A percentile compares a stretch with the other conserved stretches of the same genome.
Evolutionary conservation across 2,113 vertebrate genomes (phyloP).

Genomic region (Coryphaenoides rupestris): DNA sequence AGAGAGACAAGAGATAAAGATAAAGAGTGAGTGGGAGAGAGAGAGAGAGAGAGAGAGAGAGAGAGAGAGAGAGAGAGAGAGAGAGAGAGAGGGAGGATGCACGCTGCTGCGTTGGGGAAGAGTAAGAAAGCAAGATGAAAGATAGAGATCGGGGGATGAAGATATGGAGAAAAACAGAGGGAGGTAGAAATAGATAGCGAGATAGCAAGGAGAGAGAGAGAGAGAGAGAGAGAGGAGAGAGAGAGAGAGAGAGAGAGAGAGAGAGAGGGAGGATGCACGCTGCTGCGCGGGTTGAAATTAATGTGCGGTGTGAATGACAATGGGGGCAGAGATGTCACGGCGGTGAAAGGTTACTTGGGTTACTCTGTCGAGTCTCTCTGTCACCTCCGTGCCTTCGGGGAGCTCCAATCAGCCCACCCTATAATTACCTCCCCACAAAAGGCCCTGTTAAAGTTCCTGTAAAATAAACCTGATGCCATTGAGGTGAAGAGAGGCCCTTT

Average conservation of each 20-base stretch:
- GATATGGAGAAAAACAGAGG: neutral
- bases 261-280: conserved; percentile 38
- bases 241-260: conserved; percentile 10
- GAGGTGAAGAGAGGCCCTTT: conserved; percentile 68
- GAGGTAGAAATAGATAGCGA: conserved; percentile 8
- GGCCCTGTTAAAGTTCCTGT: conserved; percentile 77
- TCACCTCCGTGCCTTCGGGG: conserved; percentile 76
- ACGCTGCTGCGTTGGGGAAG: too few relatives aligned
- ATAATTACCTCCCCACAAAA: conserved; percentile 79
- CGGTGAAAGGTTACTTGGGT: conserved; percentile 79
- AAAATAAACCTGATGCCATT: conserved; percentile 77
- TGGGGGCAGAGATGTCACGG: conserved; percentile 72
- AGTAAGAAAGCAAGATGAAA: conserved; percentile 14
- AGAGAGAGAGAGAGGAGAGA: conserved; percentile 16
- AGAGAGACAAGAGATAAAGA: neutral
- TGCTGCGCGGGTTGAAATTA: conserved; percentile 70
- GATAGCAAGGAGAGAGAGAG: conserved; percentile 8
- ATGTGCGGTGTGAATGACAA: conserved; percentile 65
- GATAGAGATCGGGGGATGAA: conserved; percentile 8
- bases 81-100: too few relatives aligned
- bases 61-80: conserved; percentile 9
- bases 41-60: conserved; percentile 3
- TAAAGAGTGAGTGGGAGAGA: conserved; percentile 17
- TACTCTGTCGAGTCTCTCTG: conserved; percentile 76
- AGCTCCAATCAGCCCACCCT: conserved; percentile 79